phyloP scores from a whole-genome alignment of 2,888 invertebrate species.

The Trimorus sp. region DNA sequence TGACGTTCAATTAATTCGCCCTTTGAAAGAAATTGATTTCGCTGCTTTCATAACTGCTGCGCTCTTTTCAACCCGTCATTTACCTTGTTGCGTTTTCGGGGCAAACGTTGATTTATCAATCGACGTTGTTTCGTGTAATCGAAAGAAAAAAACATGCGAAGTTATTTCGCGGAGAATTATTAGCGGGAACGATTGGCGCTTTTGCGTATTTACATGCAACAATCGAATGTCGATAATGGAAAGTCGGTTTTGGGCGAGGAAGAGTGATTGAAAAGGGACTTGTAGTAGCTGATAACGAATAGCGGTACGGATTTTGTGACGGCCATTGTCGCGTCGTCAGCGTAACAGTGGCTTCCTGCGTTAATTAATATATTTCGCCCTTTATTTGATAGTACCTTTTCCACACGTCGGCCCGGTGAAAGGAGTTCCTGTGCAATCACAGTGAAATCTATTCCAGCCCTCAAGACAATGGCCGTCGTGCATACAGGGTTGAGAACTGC shows the following conservation, averaged over 20 bases:
- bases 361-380: slow-evolving; percentile 29
- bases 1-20: slow-evolving; percentile 5
- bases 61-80: slow-evolving; percentile 15
- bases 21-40: slow-evolving; percentile 7
- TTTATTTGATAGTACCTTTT: slow-evolving; percentile 83
- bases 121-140: neutral
- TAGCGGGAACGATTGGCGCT: no score
- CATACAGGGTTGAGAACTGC: slow-evolving; percentile 93
- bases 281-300: no score
- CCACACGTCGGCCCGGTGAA: slow-evolving; percentile 96
- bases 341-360: neutral
- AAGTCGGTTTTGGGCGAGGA: no score
- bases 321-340: no score
- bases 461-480: slow-evolving; percentile 94
- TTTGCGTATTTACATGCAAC: no score
- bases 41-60: neutral
- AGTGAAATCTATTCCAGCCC: slow-evolving; percentile 97
- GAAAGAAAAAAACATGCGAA: no score
- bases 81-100: slow-evolving; percentile 15
- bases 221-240: no score
- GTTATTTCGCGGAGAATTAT: no score
- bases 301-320: no score
- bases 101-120: neutral
- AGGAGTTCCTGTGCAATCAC: slow-evolving; percentile 94
- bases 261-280: no score